Percentiles rank a stretch among this genome's conserved stretches.
Evolutionary conservation across 2,888 invertebrate genomes (phyloP).

Genomic region (Nomada ruficornis): DNA sequence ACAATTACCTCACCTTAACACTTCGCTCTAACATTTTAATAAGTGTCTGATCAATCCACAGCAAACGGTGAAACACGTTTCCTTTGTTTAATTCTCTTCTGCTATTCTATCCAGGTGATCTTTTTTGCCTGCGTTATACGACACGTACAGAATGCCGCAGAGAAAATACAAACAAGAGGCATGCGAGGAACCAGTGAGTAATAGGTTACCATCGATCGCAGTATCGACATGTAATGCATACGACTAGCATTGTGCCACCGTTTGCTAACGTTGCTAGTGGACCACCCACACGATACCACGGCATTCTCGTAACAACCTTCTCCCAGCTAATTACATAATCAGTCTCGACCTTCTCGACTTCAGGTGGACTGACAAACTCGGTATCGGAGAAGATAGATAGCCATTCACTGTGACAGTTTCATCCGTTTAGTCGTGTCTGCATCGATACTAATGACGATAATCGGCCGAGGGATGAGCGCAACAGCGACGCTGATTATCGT

Average conservation of each 20-base stretch:
- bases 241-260: conserved; percentile 65
- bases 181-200: conserved; percentile 58
- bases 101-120: not conserved
- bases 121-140: conserved; percentile 12
- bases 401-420: conserved; percentile 15
- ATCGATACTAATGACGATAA: conserved; percentile 36
- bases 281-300: conserved; percentile 62
- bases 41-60: not conserved
- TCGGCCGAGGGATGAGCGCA: conserved; percentile 14
- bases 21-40: not conserved
- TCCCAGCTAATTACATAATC: conserved; percentile 67
- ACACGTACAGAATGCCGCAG: conserved; percentile 4
- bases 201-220: conserved; percentile 59
- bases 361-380: conserved; percentile 49
- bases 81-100: conserved; percentile 8
- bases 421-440: conserved; percentile 18
- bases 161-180: conserved; percentile 44
- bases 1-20: not conserved
- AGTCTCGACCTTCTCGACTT: conserved; percentile 57
- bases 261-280: conserved; percentile 52
- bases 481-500: conserved; percentile 31
- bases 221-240: conserved; percentile 63
- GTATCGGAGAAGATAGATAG: conserved; percentile 37
- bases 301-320: conserved; percentile 53
- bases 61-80: not conserved